Conservation (phyloP, 2,888 invertebrate genomes). For the Tiliacea citrago region DNA sequence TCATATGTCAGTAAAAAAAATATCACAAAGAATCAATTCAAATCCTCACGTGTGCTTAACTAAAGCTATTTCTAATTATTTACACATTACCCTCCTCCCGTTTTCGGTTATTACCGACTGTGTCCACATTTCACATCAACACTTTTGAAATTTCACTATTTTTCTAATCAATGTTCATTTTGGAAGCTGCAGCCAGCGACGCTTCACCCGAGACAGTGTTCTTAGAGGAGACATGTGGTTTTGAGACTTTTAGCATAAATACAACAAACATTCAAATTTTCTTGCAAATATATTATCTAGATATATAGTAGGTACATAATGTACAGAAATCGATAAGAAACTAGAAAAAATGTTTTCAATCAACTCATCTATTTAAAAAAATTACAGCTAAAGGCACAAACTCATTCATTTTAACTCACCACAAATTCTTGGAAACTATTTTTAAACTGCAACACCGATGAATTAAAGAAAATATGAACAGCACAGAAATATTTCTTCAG, state of each 20-base stretch:
- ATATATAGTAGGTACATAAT: too few species aligned
- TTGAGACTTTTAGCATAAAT: conserved; percentile 17
- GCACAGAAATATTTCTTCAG: conserved; percentile 4
- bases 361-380: background rate
- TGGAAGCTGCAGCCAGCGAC: conserved; percentile 77
- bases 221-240: conserved; percentile 76
- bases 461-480: background rate
- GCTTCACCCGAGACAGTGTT: conserved; percentile 89
- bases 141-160: conserved; percentile 79
- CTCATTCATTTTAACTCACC: background rate
- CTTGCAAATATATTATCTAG: background rate
- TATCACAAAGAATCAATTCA: conserved; percentile 83
- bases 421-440: conserved; percentile 2
- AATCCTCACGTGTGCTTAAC: conserved; percentile 87
- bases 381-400: background rate
- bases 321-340: too few species aligned
- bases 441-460: conserved; percentile 19
- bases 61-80: conserved; percentile 77
- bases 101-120: conserved; percentile 66
- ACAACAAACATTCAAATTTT: background rate
- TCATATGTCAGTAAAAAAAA: conserved; percentile 64
- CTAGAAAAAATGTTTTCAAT: too few species aligned
- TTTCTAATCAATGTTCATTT: conserved; percentile 74
- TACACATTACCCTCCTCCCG: conserved; percentile 84
- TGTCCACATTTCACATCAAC: conserved; percentile 75